Evolutionary conservation across 2,797 vertebrate species (phyloP), one percentile per base, ranked within the genome.

Genomic region (Microchirus variegatus): DNA sequence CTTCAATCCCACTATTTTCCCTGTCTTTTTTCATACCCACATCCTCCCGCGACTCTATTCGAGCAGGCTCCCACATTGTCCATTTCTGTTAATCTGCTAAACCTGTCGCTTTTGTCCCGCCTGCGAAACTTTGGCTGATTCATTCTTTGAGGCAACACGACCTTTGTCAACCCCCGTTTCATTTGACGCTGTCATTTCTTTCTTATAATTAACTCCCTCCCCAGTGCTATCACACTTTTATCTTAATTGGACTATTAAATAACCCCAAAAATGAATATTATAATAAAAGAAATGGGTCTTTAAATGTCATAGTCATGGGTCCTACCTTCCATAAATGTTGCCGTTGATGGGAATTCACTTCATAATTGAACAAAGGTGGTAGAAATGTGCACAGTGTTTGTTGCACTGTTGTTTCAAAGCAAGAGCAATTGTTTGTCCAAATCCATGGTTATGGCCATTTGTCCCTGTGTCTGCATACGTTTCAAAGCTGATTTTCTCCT

Each of bases 81-180:
- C n/a, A n/a, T 71, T 77, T 70, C 63, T 61, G 61, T n/a, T 51
- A 50, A 65, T 73, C 73, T n/a, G 53, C 82, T 61, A 53, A 78
- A 54, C 40, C 41, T 55, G 67, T 84, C 59, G 67, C 75, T 56
- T 68, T 68, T 44, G 57, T 59, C 41, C 55, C 65, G 66, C 69
- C 67, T 64, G 79, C 82, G 63, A 75, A 81, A 81, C 76, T 54
- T 63, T 53, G 70, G 58, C 77, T 82, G 80, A 85, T 82, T 86
- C 73, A 80, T 56, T 78, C 72, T 77, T 58, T 57, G 58, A 70
- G 67, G 46, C 31, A 43, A 31, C 44, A 45, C 42, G 40, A 40
- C 22, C 31, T 66, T 73, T 82, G 71, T 83, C 70, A 81, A 58
- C 45, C 40, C 41, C 58, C 3, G 49, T 76, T 70, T 55, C 80